phyloP scores from a whole-genome alignment of 2,797 vertebrate species.

The Eleutherodactylus coqui region DNA sequence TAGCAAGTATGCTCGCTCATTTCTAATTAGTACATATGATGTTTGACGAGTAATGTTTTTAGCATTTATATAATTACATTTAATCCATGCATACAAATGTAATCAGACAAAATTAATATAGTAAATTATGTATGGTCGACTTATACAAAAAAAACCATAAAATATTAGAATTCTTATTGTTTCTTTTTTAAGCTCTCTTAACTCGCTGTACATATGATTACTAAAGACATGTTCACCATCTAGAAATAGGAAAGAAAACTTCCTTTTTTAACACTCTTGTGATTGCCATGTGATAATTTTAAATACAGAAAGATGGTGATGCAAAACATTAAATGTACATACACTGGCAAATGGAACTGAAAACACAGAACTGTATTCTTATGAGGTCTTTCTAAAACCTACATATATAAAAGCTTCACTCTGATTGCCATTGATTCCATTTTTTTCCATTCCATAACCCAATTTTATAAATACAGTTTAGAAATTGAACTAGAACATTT shows the following conservation, averaged over 20 bases:
- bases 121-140: background rate
- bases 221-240: background rate
- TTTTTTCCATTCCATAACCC: too few relatives aligned
- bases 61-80: background rate
- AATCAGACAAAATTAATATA: background rate
- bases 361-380: background rate
- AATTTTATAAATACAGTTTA: too few relatives aligned
- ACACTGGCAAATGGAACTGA: background rate
- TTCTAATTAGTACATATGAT: too few relatives aligned
- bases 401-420: too few relatives aligned
- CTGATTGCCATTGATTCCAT: too few relatives aligned
- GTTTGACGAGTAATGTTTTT: background rate
- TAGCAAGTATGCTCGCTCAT: too few relatives aligned
- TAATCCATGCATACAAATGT: background rate
- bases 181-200: too few relatives aligned
- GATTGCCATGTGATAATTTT: background rate
- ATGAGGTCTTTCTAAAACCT: too few relatives aligned
- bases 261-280: background rate
- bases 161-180: too few relatives aligned
- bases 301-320: background rate
- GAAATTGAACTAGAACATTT: too few relatives aligned
- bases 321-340: background rate
- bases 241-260: constrained; percentile 9
- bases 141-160: too few relatives aligned
- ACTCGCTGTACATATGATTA: too few relatives aligned